Evolutionary conservation across 2,113 vertebrate genomes (phyloP), one percentile per base, ranked within the genome.

Genomic region (Perognathus longimembris): DNA sequence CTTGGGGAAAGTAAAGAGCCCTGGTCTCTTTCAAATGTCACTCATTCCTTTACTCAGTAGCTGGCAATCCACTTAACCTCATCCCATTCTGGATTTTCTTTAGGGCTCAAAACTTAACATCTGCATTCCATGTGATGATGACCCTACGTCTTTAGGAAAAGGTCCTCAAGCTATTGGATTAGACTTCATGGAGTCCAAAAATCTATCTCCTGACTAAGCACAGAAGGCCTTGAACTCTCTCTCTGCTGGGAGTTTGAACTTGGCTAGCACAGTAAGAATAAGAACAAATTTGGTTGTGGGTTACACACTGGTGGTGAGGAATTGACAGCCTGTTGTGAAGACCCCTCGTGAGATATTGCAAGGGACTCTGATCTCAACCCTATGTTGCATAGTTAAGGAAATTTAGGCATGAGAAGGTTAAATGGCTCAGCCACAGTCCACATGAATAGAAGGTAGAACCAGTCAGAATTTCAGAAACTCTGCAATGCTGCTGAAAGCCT

Each of bases 131-230:
- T 30, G 66, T 22, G 59, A 64, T 78, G 50, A 50, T 88, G 69
- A 84, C 67, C 38, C 12, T 67, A 36, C n/a, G 69, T 77, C 57
- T 75, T 76, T 93, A 40, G 57, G 92, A 91, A 96, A 94, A 89
- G 11, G 69, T 89, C 61, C 77, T 57, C n/a, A 84, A 67, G 74
- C 75, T 34, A 21, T 77, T 92, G 45, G 30, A 34, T 70, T 66
- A 74, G 24, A 74, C 54, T 14, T 24, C 2, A 0, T 3, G 40
- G 26, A 15, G 92, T 93, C 85, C 66, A 90, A 85, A 38, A 70
- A 82, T 87, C 32, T 90, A 38, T 85, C 86, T 90, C 24, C 61
- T 12, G 14, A 3, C 21, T 36, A 15, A 75, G 20, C n/a, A 71
- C 32, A 84, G 81, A 71, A 24, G 26, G 59, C 50, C 66, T 85